Base-by-base conservation (phyloP, 2,113 vertebrate genomes). In the Halcyon senegalensis region DNA sequence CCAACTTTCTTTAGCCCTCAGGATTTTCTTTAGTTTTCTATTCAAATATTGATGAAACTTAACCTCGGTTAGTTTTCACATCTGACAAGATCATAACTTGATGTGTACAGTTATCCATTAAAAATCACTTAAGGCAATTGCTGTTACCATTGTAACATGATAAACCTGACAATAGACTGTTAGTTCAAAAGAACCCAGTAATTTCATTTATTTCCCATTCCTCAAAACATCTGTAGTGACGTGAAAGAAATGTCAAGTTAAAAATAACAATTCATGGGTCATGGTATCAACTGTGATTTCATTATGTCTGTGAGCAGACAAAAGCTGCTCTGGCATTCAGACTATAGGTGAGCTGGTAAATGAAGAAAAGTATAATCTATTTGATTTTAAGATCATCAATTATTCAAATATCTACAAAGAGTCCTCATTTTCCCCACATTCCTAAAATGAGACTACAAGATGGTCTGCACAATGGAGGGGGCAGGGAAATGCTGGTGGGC, bases 231-330 rank as follows among this genome's bases (percentile, higher is more conserved):
- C 77, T 79, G 66, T 63, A 93, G 81, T 91, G 93, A 95, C 13
- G 20, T 91, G 77, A 97, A 96, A 90, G 92, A 97, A 98, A 96
- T 84, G 95, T 96, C 84, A 97, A 96, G 93, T 94, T 76, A 96
- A 95, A 97, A 97, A 96, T 97, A 86, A 76, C 87, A 96, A 89
- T 96, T 97, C 85, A 24, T 43, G 82, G 89, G 76, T 95, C 69
- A 84, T 27, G 48, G 35, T 68, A 86, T 89, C 91, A 80, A 72
- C 76, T 83, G 60, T 48, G 84, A 75, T 87, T 96, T 95, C 80
- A 83, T 93, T 96, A 55, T 12, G 20, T 50, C 68, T 74, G 76
- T 35, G 72, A 76, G 90, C 70, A 66, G 84, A 82, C 9, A 18
- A 89, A 80, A 90, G 33, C 69, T 48, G 15, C 41, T 96, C 84